Conservation (phyloP, 2,888 invertebrate genomes). For the Epinotia demarniana region DNA sequence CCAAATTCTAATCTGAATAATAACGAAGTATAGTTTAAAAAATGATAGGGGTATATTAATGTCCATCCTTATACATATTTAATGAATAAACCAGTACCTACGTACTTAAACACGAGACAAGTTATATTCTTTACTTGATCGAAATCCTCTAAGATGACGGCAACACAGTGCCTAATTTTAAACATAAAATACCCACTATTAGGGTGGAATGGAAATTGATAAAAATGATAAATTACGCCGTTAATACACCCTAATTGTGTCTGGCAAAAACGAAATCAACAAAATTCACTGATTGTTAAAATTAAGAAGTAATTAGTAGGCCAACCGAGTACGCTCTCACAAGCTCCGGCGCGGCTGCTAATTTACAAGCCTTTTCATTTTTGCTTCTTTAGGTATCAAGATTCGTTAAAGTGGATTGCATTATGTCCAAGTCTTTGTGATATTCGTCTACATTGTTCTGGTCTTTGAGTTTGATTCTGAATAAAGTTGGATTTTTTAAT, state of each 20-base stretch:
- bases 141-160: too few relatives aligned
- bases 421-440: conserved; percentile 31
- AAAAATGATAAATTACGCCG: conserved; percentile 14
- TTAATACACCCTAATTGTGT: conserved; percentile 20
- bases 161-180: too few relatives aligned
- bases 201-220: conserved; percentile 6
- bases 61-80: too few relatives aligned
- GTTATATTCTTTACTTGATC: too few relatives aligned
- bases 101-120: too few relatives aligned
- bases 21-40: too few relatives aligned
- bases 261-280: conserved; percentile 20
- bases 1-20: too few relatives aligned
- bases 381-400: conserved; percentile 22
- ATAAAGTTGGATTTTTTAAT: background rate
- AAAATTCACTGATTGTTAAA: conserved; percentile 41
- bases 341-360: conserved; percentile 1
- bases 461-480: background rate
- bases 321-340: conserved; percentile 6
- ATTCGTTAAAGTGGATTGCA: conserved; percentile 33
- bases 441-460: conserved; percentile 2
- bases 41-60: too few relatives aligned
- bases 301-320: conserved; percentile 42
- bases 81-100: too few relatives aligned
- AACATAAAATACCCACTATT: too few relatives aligned
- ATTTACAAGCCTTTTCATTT: conserved; percentile 37